Percentiles rank a stretch among this genome's conserved stretches.
phyloP scores from a whole-genome alignment of 2,797 vertebrate genomes.

The Micrastur ruficollis region DNA sequence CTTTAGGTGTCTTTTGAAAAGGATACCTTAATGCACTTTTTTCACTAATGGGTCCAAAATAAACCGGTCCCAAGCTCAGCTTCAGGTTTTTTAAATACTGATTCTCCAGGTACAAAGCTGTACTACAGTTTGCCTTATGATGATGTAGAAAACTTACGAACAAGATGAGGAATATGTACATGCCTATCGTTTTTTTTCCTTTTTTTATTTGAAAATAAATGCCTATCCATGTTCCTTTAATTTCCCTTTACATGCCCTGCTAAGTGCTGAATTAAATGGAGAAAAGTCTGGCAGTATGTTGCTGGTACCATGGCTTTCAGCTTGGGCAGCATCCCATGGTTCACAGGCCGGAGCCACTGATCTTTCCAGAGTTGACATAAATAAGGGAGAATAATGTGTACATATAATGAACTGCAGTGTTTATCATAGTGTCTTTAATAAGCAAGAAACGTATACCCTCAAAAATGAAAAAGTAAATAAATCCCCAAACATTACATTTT shows the following conservation, averaged over 20 bases:
- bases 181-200: not conserved
- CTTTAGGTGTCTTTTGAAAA: slow-evolving; percentile 69
- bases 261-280: slow-evolving; percentile 59
- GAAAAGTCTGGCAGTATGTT: slow-evolving; percentile 10
- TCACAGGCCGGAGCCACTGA: slow-evolving; percentile 1
- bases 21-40: slow-evolving; percentile 75
- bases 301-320: slow-evolving; percentile 40
- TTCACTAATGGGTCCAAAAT: slow-evolving; percentile 57
- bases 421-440: slow-evolving; percentile 47
- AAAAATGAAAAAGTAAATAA: not conserved
- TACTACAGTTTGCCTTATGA: slow-evolving; percentile 71
- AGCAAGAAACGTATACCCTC: not conserved
- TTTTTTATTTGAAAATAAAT: slow-evolving; percentile 50
- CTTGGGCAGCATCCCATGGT: slow-evolving; percentile 8
- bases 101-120: slow-evolving; percentile 60
- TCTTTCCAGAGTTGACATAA: slow-evolving; percentile 32
- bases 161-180: slow-evolving; percentile 19
- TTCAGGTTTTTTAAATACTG: slow-evolving; percentile 59
- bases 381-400: slow-evolving; percentile 43
- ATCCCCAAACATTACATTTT: not conserved
- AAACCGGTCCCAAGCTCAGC: slow-evolving; percentile 56
- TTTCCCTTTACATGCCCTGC: slow-evolving; percentile 9
- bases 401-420: slow-evolving; percentile 14
- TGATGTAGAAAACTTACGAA: slow-evolving; percentile 35
- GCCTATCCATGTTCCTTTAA: not conserved